Evolutionary conservation across 92 coral and sea anemone species (phyloP), one percentile per base, ranked within the genome.

Genomic region (Desmophyllum pertusum): DNA sequence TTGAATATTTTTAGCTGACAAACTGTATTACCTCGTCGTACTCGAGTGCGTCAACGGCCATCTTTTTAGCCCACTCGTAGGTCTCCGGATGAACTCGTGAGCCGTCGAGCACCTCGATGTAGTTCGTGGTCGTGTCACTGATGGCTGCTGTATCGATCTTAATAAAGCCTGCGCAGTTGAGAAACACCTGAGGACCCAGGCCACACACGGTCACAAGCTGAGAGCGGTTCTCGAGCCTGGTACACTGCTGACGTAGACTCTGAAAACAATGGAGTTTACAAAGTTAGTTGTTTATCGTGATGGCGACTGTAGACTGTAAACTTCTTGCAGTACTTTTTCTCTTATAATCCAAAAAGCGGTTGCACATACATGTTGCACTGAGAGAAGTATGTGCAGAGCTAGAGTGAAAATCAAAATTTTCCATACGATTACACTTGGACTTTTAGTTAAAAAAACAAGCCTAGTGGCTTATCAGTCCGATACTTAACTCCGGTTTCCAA

Each of bases 21-120:
- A 13, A 62, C 13, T 71, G 23, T 30, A 18, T 35, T 69, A 96
- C 98, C 91, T 96, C 98, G 25, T 96, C 99, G 53, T 96, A 96
- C 51, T 96, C 99, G 51, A 96, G 82, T 17, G 99, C 99, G 51
- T 96, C 99, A 5, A 96, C 99, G 18, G 99, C 99, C 99, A 96
- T 96, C 85, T 96, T 96, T 80, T 95, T 95, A 38, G 99, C 99
- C 99, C 99, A 96, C 72, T 96, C 99, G 66, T 96, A 96, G 1
- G 99, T 96, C 88, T 96, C 99, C 17, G 99, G 99, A 73, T 96
- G 99, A 52, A 96, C 95, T 30, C 99, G 88, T 13, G 99, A 96
- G 3, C 98, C 99, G 81, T 96, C 99, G 27, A 96, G 86, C 69
- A 96, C 99, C 83, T 96, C 98, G 10, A 96, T 89, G 83, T 96